phyloP scores from a whole-genome alignment of 2,113 vertebrate species.

The Periophthalmodon schlosseri region DNA sequence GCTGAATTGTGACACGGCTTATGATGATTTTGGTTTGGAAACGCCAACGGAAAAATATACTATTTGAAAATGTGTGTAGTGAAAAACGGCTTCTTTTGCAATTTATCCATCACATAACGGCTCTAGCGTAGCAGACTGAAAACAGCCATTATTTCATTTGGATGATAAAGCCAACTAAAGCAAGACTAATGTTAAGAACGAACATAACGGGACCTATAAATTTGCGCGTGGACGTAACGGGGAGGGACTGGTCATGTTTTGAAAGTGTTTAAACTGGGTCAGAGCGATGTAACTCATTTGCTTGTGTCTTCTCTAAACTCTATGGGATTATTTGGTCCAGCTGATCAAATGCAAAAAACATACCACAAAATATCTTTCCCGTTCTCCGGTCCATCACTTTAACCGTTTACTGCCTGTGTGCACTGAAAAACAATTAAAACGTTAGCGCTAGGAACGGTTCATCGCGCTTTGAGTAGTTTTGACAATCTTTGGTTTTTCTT shows the following conservation, averaged over 20 bases:
- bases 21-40: no score
- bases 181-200: neutral
- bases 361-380: slow-evolving; percentile 25
- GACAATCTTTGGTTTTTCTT: neutral
- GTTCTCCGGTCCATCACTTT: neutral
- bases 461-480: no score
- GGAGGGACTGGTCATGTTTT: neutral
- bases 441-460: neutral
- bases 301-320: slow-evolving; percentile 10
- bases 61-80: no score
- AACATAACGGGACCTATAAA: neutral
- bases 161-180: neutral
- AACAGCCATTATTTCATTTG: neutral
- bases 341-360: slow-evolving; percentile 51
- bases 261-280: neutral
- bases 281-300: neutral
- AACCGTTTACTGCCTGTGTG: slow-evolving; percentile 5
- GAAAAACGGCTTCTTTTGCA: no score
- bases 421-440: neutral
- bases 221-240: neutral
- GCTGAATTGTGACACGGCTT: no score
- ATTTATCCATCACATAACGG: neutral
- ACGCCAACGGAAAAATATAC: no score
- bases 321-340: slow-evolving; percentile 29
- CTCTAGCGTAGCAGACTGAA: neutral